A percentile compares a stretch with the other conserved stretches of the same genome.
These are phyloP conservation scores for Ashinkailepas kermadecensis DNA, from an alignment of 2,888 invertebrate genomes.

Conservation along the genomic window DNA sequence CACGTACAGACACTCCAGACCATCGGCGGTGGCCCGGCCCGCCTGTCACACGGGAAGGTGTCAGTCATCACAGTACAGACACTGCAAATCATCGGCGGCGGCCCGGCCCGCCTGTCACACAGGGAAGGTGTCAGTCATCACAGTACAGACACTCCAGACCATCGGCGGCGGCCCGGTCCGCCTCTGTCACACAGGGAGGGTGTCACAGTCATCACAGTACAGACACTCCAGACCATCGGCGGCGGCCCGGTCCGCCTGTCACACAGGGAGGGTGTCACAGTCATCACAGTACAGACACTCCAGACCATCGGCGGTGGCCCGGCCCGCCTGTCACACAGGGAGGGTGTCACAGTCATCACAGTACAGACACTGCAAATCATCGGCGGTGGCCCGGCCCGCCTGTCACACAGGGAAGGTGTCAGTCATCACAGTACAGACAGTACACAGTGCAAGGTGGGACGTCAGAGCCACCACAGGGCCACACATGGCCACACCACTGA, in stretches of 20 bases:
- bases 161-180: background rate
- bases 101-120: background rate
- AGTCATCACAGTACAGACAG: background rate
- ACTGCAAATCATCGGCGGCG: background rate
- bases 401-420: background rate
- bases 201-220: background rate
- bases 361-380: background rate
- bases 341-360: background rate
- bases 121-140: background rate
- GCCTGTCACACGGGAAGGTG: slow-evolving; percentile 40
- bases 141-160: background rate
- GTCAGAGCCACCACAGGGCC: no score
- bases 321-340: background rate
- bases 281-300: background rate
- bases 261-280: background rate
- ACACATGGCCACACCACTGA: no score
- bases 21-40: slow-evolving; percentile 52
- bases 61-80: background rate
- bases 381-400: background rate
- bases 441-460: no score
- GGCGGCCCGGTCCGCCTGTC: slow-evolving; percentile 49
- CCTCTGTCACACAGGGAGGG: background rate
- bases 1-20: no score
- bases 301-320: background rate
- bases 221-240: slow-evolving; percentile 56